Evolutionary conservation across 2,888 invertebrate species (phyloP).

Genomic region (Schrankia costaestrigalis): DNA sequence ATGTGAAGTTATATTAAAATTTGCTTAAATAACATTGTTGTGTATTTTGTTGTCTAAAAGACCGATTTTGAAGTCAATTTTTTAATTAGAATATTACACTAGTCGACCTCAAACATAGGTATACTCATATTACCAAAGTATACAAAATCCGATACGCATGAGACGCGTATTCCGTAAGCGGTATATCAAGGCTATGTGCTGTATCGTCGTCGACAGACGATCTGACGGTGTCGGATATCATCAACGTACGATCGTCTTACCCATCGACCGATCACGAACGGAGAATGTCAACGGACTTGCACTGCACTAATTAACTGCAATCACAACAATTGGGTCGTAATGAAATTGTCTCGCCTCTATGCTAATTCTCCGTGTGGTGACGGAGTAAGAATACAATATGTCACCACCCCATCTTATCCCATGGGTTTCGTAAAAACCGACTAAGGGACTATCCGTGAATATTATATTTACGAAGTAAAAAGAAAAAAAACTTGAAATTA

Average conservation of each 20-base stretch:
- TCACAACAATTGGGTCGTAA: constrained; percentile 26
- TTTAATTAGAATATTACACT: constrained; percentile 8
- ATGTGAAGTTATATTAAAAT: too few species aligned
- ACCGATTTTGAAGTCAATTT: background rate
- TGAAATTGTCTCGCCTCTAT: background rate
- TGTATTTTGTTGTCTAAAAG: too few species aligned
- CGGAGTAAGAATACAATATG: too few species aligned
- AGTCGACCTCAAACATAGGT: constrained; percentile 20
- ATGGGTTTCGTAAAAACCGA: too few species aligned
- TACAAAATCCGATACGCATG: constrained; percentile 63
- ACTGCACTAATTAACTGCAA: constrained; percentile 43
- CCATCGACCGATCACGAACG: constrained; percentile 60
- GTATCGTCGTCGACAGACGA: constrained; percentile 68
- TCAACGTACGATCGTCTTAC: constrained; percentile 63
- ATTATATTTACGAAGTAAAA: too few species aligned
- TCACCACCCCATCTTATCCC: too few species aligned
- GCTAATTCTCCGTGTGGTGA: too few species aligned
- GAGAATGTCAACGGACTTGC: constrained; percentile 57
- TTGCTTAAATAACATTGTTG: too few species aligned
- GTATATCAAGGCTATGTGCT: constrained; percentile 64
- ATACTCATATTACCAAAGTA: constrained; percentile 55
- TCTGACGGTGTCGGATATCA: constrained; percentile 58
- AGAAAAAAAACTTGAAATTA: too few species aligned
- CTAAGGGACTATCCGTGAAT: too few species aligned
- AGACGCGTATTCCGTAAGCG: constrained; percentile 69